Percentiles rank a stretch among this genome's conserved stretches.
Conservation (phyloP, 2,797 vertebrate genomes). For the Ciconia nigra region DNA sequence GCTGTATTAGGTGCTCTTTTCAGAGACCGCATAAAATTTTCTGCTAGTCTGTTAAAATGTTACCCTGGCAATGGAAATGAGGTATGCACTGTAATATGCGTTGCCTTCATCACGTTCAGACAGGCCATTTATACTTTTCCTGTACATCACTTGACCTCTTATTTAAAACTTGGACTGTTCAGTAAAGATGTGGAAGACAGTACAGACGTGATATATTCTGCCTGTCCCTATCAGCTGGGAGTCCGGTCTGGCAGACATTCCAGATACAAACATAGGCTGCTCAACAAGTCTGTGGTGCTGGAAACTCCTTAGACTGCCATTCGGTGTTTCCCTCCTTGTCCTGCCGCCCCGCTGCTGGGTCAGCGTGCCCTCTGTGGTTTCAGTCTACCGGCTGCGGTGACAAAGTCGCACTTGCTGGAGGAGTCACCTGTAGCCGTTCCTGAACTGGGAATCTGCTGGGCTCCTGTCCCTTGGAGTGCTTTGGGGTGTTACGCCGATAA, state of each 20-base stretch:
- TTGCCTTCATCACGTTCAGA: fast-evolving
- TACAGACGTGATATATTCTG: fast-evolving
- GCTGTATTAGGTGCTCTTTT: not conserved
- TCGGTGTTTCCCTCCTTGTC: fast-evolving
- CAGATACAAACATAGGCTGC: fast-evolving
- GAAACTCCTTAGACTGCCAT: not conserved
- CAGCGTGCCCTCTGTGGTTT: fast-evolving
- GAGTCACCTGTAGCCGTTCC: fast-evolving
- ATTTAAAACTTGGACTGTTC: fast-evolving
- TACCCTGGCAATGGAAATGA: not conserved
- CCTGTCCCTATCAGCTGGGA: not conserved
- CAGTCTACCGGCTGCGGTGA: not conserved
- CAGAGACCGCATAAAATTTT: not conserved
- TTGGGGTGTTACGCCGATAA: not conserved
- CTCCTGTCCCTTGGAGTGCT: not conserved
- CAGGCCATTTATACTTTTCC: not conserved
- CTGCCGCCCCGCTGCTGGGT: fast-evolving
- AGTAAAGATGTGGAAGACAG: fast-evolving
- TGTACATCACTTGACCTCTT: not conserved
- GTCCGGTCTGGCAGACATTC: fast-evolving
- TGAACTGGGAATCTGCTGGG: not conserved
- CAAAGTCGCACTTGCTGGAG: fast-evolving
- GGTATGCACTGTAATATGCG: fast-evolving
- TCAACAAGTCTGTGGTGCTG: fast-evolving
- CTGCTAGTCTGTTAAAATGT: not conserved